These are phyloP conservation scores for Bombyx mandarina DNA, from an alignment of 1,140 invertebrate genomes.

Conservation along the genomic window DNA sequence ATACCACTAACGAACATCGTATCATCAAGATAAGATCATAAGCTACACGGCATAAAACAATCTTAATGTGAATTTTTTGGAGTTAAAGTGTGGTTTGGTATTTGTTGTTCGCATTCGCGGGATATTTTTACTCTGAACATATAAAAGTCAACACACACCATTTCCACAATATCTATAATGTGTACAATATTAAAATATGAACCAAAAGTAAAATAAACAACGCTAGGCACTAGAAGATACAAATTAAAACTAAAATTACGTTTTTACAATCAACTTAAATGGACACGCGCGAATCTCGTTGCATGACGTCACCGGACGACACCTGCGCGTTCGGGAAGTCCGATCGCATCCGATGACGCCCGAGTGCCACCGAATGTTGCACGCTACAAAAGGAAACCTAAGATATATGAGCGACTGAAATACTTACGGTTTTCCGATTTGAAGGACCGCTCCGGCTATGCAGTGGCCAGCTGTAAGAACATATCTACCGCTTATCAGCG, in stretches of 20 bases:
- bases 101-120: too few species aligned
- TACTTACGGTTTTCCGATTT: conserved; percentile 31
- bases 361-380: too few species aligned
- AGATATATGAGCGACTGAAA: not conserved
- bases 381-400: not conserved
- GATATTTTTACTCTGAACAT: too few species aligned
- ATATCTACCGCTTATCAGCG: conserved; percentile 41
- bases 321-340: not conserved
- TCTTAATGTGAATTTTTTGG: not conserved
- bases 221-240: too few species aligned
- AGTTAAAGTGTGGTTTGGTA: not conserved
- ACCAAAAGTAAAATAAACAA: too few species aligned
- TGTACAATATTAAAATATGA: too few species aligned
- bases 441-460: conserved; percentile 10
- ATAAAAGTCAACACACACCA: too few species aligned
- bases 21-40: not conserved
- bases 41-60: not conserved
- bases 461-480: conserved; percentile 50
- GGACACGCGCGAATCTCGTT: too few species aligned
- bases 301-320: too few species aligned
- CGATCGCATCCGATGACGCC: not conserved
- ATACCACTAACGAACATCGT: not conserved
- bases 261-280: too few species aligned
- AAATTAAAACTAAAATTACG: too few species aligned
- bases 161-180: too few species aligned